Evolutionary conservation across 2,113 vertebrate species (phyloP).

Genomic region (Anhinga rufa): DNA sequence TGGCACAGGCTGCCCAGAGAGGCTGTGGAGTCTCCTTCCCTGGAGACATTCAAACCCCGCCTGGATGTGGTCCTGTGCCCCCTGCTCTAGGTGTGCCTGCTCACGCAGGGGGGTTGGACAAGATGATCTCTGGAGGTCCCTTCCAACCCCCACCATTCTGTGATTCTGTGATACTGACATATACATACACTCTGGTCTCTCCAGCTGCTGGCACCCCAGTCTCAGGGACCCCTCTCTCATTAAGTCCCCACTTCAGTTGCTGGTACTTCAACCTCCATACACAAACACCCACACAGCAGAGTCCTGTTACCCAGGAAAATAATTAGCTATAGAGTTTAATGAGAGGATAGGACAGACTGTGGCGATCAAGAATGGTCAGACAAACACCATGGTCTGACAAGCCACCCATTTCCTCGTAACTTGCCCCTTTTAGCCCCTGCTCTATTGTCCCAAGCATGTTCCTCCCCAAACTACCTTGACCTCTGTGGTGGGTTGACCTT

Average conservation of each 20-base stretch:
- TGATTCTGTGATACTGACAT: neutral
- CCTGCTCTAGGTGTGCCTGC: too few relatives aligned
- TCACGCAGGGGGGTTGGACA: too few relatives aligned
- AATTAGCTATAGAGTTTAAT: neutral
- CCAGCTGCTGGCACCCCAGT: neutral
- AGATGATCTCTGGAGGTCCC: too few relatives aligned
- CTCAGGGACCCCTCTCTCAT: neutral
- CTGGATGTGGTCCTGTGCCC: too few relatives aligned
- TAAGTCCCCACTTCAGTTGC: neutral
- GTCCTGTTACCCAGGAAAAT: neutral
- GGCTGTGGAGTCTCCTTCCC: too few relatives aligned
- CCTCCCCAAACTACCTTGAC: neutral
- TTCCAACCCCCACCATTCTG: too few relatives aligned
- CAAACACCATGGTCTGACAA: neutral
- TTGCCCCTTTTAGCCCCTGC: neutral
- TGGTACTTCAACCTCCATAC: neutral
- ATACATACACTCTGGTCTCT: neutral
- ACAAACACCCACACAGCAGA: neutral
- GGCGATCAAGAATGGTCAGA: neutral
- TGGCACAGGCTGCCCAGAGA: too few relatives aligned
- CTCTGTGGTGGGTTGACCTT: neutral
- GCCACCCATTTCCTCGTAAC: neutral
- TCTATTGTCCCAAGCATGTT: neutral
- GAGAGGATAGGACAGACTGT: neutral
- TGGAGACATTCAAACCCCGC: too few relatives aligned